phyloP scores from a whole-genome alignment of 2,888 invertebrate genomes.

The Eurois occulta region DNA sequence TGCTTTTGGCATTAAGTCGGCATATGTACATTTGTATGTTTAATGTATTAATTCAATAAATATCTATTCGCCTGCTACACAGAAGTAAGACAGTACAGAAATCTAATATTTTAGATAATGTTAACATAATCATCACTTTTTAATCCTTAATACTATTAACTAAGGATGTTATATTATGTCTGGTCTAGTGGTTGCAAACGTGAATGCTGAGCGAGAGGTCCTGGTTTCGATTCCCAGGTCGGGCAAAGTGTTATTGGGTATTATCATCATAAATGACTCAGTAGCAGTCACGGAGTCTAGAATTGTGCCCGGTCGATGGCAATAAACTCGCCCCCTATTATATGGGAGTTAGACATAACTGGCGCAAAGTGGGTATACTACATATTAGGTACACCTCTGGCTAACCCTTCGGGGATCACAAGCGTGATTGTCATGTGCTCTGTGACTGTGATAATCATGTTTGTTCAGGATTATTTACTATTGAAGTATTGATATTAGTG shows the following conservation, averaged over 20 bases:
- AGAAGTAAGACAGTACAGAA: slow-evolving; percentile 10
- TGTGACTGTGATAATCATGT: slow-evolving; percentile 9
- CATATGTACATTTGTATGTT: background rate
- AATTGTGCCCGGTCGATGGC: background rate
- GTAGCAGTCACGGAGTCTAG: background rate
- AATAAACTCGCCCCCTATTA: background rate
- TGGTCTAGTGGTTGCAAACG: too few species aligned
- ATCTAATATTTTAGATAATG: background rate
- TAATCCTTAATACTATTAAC: too few species aligned
- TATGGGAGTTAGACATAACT: too few species aligned
- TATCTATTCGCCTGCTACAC: background rate
- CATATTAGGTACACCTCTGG: too few species aligned
- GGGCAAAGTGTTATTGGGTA: background rate
- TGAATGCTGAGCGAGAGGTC: too few species aligned
- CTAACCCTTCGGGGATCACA: too few species aligned
- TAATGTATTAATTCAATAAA: background rate
- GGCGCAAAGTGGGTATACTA: too few species aligned
- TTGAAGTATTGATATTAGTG: background rate
- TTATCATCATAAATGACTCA: background rate
- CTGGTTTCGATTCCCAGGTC: background rate
- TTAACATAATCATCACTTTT: too few species aligned
- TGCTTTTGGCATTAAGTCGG: background rate
- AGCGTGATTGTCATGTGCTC: too few species aligned
- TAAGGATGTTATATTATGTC: too few species aligned
- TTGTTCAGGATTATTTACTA: slow-evolving; percentile 4